Percentiles rank a stretch among this genome's conserved stretches.
Conservation (phyloP, 2,888 invertebrate species). For the Philereme vetulata region DNA sequence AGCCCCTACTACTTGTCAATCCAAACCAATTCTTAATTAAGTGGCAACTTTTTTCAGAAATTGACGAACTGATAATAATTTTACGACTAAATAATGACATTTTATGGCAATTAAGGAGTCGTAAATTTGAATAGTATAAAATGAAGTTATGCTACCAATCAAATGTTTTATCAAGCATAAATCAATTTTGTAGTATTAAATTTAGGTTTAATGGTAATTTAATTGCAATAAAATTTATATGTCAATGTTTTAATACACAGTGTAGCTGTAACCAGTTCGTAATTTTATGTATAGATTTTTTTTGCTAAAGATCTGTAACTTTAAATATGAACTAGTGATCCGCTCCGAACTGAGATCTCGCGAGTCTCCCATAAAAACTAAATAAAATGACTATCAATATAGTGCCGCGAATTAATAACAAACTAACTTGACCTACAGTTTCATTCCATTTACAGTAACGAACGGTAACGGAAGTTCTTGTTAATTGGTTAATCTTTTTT, state of each 20-base stretch:
- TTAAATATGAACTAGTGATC: too few species aligned
- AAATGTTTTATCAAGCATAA: slow-evolving; percentile 33
- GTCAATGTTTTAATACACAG: background rate
- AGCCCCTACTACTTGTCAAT: slow-evolving; percentile 56
- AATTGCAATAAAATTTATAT: background rate
- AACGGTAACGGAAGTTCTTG: too few species aligned
- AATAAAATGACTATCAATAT: too few species aligned
- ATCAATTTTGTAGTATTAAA: slow-evolving; percentile 27
- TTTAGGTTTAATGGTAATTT: slow-evolving; percentile 20
- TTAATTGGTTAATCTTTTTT: too few species aligned
- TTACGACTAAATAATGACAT: slow-evolving; percentile 31
- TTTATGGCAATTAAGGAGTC: slow-evolving; percentile 35
- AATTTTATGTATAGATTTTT: too few species aligned
- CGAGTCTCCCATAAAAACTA: too few species aligned
- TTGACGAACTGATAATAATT: slow-evolving; percentile 32
- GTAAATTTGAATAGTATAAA: slow-evolving; percentile 32
- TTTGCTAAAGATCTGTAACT: too few species aligned
- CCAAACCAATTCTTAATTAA: slow-evolving; percentile 32
- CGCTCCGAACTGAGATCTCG: too few species aligned
- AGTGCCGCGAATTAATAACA: too few species aligned
- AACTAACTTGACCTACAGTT: too few species aligned
- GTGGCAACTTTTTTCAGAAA: slow-evolving; percentile 26
- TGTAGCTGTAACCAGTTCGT: background rate
- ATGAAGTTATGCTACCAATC: slow-evolving; percentile 34
- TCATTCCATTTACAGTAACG: too few species aligned